Base-by-base conservation (phyloP, 1,140 invertebrate species). In the Eubasilissa regina region DNA sequence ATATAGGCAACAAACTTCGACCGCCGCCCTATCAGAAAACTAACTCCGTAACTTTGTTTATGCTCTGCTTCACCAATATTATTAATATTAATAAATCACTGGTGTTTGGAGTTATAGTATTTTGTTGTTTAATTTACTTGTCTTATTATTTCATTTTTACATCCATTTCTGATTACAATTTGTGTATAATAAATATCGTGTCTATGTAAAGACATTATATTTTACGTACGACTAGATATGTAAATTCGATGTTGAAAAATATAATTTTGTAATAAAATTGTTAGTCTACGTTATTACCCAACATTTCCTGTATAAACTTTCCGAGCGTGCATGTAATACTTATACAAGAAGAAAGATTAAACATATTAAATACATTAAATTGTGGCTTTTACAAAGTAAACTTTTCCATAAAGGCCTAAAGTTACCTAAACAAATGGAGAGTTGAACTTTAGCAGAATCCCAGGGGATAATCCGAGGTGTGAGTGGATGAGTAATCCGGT, bases 11-110 rank as follows among this genome's bases (percentile, higher is more conserved):
- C 60, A 66, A 77, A 77, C 75, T 77, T 66, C 56, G 75, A 77
- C 75, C 75, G 51, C 72, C 55, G 51, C 72, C 55, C 75, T 77
- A 66, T 77, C 75, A 66, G 43, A 77, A 75, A 66, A 77, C 75
- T 62, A 64, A 43, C 12, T 66, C 58, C 58, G 9, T 55, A 74
- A 74, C 53, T 74, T 47, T 70, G 45, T 43, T 43, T 48, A 70
- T 48, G 47, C 51, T 70, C n/a, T 25, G 19, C 66, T 21, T 45
- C 25, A 11, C n/a, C 17, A 17, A 51, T 70, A 51, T 19, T 70
- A n/a, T 47, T 48, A 48, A 19, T 70, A 66, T 66, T 66, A 35
- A 35, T 35, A 35, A 35, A 35, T 35, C 25, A 35, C 25, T 35
- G 25, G 25, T 6, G 25, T 35, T 35, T 35, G 25, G 25, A 35